phyloP scores from a whole-genome alignment of 2,888 invertebrate genomes.

The Elegia similella region DNA sequence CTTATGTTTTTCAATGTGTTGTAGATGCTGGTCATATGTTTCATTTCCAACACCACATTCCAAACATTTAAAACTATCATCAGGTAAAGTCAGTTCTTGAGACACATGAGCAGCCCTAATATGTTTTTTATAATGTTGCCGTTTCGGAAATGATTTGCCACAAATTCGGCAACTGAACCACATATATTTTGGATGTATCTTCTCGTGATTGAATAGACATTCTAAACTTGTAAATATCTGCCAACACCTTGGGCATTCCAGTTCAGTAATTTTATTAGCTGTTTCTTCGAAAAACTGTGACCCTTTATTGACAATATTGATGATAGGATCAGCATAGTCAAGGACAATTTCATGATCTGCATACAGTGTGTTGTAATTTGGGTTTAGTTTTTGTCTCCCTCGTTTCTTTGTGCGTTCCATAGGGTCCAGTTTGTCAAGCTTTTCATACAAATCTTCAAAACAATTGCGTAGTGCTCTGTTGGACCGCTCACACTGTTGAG shows the following conservation, averaged over 20 bases:
- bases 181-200: conserved; percentile 62
- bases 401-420: conserved; percentile 52
- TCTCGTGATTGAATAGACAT: conserved; percentile 57
- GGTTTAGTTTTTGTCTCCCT: conserved; percentile 58
- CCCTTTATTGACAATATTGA: conserved; percentile 51
- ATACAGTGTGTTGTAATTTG: conserved; percentile 54
- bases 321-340: conserved; percentile 64
- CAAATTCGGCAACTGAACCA: conserved; percentile 66
- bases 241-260: conserved; percentile 67
- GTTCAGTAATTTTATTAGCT: conserved; percentile 34
- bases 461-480: conserved; percentile 64
- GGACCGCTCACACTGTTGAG: conserved; percentile 64
- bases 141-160: conserved; percentile 62
- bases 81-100: conserved; percentile 9
- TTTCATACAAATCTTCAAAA: conserved; percentile 64
- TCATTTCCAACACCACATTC: conserved; percentile 44
- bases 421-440: conserved; percentile 62
- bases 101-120: conserved; percentile 34
- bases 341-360: conserved; percentile 55
- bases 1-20: conserved; percentile 69
- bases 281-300: conserved; percentile 36
- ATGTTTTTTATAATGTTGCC: conserved; percentile 50
- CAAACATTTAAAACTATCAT: conserved; percentile 46
- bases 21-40: conserved; percentile 47
- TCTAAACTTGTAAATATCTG: conserved; percentile 53